phyloP scores from a whole-genome alignment of 23 tunicate species.

The Pegea sp. region DNA sequence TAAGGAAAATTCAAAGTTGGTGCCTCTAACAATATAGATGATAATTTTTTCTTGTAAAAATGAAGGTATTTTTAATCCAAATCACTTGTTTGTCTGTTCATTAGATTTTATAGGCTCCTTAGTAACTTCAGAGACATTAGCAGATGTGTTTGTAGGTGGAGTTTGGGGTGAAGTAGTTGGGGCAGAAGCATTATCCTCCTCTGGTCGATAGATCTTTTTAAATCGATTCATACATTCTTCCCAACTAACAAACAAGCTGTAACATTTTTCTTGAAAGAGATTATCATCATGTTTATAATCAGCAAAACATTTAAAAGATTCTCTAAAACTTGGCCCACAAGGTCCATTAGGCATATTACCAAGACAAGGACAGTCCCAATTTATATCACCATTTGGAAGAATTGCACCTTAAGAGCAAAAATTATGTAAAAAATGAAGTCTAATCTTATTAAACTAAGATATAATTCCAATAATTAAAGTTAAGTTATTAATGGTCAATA shows the following conservation, averaged over 20 bases:
- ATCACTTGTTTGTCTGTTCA: too few species aligned
- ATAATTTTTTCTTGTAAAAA: too few species aligned
- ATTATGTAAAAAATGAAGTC: too few species aligned
- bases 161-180: too few species aligned
- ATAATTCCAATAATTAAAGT: too few species aligned
- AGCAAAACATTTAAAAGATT: constrained; percentile 86
- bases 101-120: too few species aligned
- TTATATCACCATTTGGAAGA: constrained; percentile 79
- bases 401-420: constrained; percentile 35
- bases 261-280: constrained; percentile 56
- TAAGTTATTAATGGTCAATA: too few species aligned
- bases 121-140: too few species aligned
- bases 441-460: neutral
- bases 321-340: constrained; percentile 69
- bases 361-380: constrained; percentile 97
- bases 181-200: constrained; percentile 1
- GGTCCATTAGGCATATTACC: constrained; percentile 92
- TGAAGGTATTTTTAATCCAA: too few species aligned
- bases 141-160: too few species aligned
- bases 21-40: too few species aligned
- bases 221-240: constrained; percentile 45
- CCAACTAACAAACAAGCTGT: constrained; percentile 47
- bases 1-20: too few species aligned
- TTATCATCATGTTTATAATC: constrained; percentile 52
- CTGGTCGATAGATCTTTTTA: constrained; percentile 40